A percentile compares a stretch with the other conserved stretches of the same genome.
phyloP scores from a whole-genome alignment of 2,113 vertebrate species.

The Anarhynchus alexandrinus region DNA sequence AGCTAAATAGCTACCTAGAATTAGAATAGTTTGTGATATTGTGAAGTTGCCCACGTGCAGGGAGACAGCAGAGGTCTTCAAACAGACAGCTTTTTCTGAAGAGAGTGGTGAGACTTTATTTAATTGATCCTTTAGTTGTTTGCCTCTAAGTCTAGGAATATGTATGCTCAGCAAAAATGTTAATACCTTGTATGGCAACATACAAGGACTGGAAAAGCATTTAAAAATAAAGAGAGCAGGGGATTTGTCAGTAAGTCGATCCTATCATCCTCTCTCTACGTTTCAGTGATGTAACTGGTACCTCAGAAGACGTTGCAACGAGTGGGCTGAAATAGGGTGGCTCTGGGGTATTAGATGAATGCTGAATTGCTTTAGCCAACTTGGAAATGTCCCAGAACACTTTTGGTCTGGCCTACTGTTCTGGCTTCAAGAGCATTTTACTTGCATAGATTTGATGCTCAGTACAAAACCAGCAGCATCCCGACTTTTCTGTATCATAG shows the following conservation, averaged over 20 bases:
- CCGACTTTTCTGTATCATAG: background rate
- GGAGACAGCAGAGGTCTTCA: background rate
- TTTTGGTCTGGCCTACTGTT: background rate
- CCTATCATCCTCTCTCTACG: rapidly evolving
- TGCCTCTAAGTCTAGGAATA: background rate
- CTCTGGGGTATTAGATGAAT: background rate
- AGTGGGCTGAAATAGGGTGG: background rate
- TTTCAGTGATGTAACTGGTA: background rate
- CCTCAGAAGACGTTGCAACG: background rate
- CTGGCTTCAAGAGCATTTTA: background rate
- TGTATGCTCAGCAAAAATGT: background rate
- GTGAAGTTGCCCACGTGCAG: background rate
- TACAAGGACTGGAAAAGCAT: background rate
- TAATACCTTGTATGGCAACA: background rate
- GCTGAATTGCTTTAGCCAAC: background rate
- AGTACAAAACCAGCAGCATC: background rate
- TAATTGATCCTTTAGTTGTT: background rate
- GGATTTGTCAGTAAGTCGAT: background rate
- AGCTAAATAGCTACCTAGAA: background rate
- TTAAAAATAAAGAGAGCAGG: background rate
- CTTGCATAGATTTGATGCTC: background rate
- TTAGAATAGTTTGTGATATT: background rate
- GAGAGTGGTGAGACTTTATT: background rate
- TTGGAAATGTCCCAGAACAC: background rate
- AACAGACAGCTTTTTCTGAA: background rate